Evolutionary conservation across 2,113 vertebrate genomes (phyloP), one percentile per base, ranked within the genome.

Genomic region (Onychostoma macrolepis): DNA sequence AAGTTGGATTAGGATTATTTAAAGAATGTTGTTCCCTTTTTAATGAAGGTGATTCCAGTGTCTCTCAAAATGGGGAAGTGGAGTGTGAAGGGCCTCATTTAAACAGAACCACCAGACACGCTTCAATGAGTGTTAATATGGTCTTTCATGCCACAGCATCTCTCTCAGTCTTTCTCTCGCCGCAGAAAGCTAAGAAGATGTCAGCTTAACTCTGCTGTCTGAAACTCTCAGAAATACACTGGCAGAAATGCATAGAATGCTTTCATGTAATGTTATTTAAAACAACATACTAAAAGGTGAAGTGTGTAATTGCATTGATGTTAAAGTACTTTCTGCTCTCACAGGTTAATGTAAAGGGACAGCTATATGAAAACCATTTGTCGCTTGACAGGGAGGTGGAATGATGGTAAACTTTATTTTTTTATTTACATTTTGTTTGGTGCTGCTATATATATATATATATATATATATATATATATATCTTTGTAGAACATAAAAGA

Each of bases 31-130:
- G 82, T 74, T 53, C 76, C 45, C 38, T 63, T 71, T 85, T 85
- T 88, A 88, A 88, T 81, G 83, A 88, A 88, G 76, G 77, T 88
- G 77, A 88, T 81, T 85, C 83, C 76, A 85, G 50, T 50, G 84
- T 85, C 81, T 88, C 75, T 74, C 28, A 80, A 85, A 80, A 76
- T 50, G 76, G 50, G 30, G 87, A 80, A 85, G 50, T 80, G 83
- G 67, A 80, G 65, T 88, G 87, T 80, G 83, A 74, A 85, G 83
- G 61, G 72, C 77, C 87, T 80, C 56, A 88, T 88, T 88, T 85
- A 75, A 85, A 88, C 77, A 85, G 71, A 84, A 65, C 67, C 69
- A 80, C 76, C 79, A 72, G 83, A 88, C 71, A 71, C 21, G 76
- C 77, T 80, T 88, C 48, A 48, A 36, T 80, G 87, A 41, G 33